Evolutionary conservation across 2,888 invertebrate species (phyloP).

Genomic region (Lathronympha strigana): DNA sequence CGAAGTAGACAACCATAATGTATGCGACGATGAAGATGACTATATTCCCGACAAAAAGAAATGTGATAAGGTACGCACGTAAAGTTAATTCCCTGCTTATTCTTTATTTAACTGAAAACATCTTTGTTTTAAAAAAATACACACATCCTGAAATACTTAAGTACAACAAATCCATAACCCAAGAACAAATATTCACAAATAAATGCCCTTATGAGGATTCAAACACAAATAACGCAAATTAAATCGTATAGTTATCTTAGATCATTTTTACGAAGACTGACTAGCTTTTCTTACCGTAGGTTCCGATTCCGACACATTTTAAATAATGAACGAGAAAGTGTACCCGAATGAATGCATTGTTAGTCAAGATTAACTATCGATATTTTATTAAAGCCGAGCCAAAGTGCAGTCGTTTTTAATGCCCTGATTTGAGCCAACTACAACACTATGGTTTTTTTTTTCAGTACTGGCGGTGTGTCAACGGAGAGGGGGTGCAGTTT

Average conservation of each 20-base stretch:
- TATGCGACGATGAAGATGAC: constrained; percentile 67
- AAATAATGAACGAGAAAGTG: not conserved
- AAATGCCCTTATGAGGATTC: no score
- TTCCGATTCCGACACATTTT: not conserved
- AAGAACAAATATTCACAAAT: no score
- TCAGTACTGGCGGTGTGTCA: constrained; percentile 94
- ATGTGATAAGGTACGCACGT: constrained; percentile 68
- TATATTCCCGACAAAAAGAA: constrained; percentile 73
- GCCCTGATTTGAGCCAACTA: not conserved
- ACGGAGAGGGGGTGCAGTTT: constrained; percentile 89
- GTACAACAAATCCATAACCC: no score
- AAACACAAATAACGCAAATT: no score
- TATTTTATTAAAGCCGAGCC: constrained; percentile 2
- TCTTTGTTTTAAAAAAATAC: no score
- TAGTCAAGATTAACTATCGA: constrained; percentile 21
- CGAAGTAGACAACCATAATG: constrained; percentile 71
- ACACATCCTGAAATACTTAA: no score
- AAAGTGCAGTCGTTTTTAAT: constrained; percentile 7
- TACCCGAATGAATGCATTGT: not conserved
- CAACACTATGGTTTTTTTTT: constrained; percentile 45
- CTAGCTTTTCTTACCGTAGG: not conserved
- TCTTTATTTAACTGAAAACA: not conserved
- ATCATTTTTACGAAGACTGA: no score
- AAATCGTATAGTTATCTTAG: no score
- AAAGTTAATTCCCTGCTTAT: not conserved